Conservation (phyloP, 1,140 invertebrate species). For the Leptopilina clavipes region DNA sequence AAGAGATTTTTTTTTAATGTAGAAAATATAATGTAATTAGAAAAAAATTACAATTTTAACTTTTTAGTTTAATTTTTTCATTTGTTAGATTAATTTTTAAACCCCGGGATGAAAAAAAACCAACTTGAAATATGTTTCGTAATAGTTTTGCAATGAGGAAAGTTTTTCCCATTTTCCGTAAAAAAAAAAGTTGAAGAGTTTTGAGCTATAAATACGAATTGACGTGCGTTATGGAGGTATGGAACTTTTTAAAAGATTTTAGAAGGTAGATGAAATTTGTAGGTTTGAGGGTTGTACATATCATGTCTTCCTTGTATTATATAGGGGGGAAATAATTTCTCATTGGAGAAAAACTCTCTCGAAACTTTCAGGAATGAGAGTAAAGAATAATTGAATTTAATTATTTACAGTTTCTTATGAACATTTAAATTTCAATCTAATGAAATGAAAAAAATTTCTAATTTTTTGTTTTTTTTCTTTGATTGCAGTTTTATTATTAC, state of each 20-base stretch:
- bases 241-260: conserved; percentile 8
- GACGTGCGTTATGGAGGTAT: neutral
- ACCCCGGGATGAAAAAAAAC: neutral
- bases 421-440: neutral
- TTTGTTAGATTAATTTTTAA: neutral
- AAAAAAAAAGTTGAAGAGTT: neutral
- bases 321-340: neutral
- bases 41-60: no score
- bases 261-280: neutral
- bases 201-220: neutral
- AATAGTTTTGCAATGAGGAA: conserved; percentile 1
- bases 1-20: no score
- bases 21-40: no score
- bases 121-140: neutral
- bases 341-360: neutral
- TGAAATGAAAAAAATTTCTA: neutral
- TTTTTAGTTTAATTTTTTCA: neutral
- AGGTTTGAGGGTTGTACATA: neutral
- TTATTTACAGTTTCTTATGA: neutral
- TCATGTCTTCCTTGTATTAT: neutral
- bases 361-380: neutral
- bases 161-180: conserved; percentile 12
- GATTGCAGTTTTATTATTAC: conserved; percentile 81
- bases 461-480: conserved; percentile 4
- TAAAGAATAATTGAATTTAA: conserved; percentile 6